Percentiles rank a stretch among this genome's conserved stretches.
Conservation (phyloP, 2,888 invertebrate species). For the Pristionchus fissidentatus region DNA sequence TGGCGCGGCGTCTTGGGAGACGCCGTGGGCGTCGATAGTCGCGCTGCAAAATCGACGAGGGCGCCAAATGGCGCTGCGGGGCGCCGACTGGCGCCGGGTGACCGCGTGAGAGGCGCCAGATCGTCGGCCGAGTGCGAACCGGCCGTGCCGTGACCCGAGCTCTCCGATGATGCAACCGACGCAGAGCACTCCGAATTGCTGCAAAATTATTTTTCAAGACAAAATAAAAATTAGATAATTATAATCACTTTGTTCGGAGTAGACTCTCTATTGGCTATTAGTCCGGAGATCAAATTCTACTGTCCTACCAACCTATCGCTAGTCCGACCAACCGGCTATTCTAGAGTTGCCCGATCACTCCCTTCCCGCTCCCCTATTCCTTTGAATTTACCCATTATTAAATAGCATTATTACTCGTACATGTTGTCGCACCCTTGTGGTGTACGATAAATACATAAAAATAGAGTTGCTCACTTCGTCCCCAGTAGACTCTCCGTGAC, state of each 20-base stretch:
- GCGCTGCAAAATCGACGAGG: background rate
- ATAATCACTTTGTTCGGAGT: background rate
- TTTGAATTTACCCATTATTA: no score
- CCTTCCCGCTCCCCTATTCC: no score
- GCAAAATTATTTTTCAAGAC: background rate
- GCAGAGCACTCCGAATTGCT: conserved; percentile 38
- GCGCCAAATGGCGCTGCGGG: background rate
- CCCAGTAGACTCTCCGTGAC: conserved; percentile 63
- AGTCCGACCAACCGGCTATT: no score
- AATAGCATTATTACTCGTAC: no score
- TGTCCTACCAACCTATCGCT: no score
- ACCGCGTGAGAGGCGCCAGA: conserved; percentile 3
- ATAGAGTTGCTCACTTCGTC: conserved; percentile 54
- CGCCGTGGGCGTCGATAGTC: conserved; percentile 9
- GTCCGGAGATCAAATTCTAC: background rate
- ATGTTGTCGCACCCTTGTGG: no score
- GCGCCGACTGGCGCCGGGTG: background rate
- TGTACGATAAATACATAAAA: no score
- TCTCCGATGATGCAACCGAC: background rate
- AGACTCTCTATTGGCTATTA: background rate
- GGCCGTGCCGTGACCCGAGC: conserved; percentile 28
- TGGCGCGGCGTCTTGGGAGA: background rate
- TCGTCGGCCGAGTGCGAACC: conserved; percentile 9
- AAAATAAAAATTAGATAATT: background rate
- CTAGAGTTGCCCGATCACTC: no score